Conservation (phyloP, 2,113 vertebrate genomes). For the Rhynchomys soricoides region DNA sequence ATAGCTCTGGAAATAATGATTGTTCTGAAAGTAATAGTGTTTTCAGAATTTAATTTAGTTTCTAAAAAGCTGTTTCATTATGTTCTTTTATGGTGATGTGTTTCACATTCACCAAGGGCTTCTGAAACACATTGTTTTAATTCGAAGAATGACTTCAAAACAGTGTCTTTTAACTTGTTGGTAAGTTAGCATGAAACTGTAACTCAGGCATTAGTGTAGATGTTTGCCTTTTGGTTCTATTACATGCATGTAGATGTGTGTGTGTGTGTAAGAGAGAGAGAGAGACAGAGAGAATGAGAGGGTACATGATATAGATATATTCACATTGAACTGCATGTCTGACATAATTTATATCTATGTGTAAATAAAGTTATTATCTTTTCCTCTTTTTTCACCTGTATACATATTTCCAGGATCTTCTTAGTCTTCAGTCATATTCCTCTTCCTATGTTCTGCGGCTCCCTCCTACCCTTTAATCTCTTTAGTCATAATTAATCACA, state of each 20-base stretch:
- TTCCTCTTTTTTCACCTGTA: neutral
- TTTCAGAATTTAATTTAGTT: conserved; percentile 49
- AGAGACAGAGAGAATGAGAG: neutral
- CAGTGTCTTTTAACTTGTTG: neutral
- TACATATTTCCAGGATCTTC: neutral
- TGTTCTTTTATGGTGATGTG: neutral
- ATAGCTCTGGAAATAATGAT: neutral
- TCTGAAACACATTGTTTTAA: conserved; percentile 36
- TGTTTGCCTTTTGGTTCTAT: neutral
- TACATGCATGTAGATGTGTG: accelerated
- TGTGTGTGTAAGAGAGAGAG: too few species aligned
- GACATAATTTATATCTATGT: neutral
- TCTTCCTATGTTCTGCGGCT: neutral
- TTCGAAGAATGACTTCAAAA: neutral
- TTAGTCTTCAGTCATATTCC: neutral
- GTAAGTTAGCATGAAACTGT: neutral
- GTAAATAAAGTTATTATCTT: neutral
- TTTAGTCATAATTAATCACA: neutral
- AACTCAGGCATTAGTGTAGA: neutral
- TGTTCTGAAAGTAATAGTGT: conserved; percentile 43
- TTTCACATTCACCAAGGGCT: neutral
- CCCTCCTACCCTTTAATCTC: neutral
- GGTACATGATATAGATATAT: neutral
- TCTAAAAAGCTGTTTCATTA: neutral
- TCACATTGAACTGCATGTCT: neutral